Base-by-base conservation (phyloP, 1,140 invertebrate species). In the Cheumatopsyche charites region DNA sequence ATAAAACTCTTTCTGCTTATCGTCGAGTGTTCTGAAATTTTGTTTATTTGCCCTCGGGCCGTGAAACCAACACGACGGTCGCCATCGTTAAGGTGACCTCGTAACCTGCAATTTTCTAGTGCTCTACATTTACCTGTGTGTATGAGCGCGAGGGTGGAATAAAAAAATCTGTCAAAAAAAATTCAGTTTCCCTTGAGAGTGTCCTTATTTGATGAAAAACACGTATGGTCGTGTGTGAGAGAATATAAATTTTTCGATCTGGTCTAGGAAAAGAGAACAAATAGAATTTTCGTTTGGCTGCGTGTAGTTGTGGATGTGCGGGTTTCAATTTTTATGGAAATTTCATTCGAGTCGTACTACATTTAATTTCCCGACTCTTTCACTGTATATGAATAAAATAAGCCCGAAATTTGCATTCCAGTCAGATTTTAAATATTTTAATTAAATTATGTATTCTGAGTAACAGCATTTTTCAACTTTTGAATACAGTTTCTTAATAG, bases 1-100 rank as follows among this genome's bases (percentile, higher is more conserved):
- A 41, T 23, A 63, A 71, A 71, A 58, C 68, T 71, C 66, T 71
- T 52, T 70, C 66, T 63, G 36, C 66, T 74, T 74, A 74, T 74
- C 61, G 67, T 15, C 41, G 65, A 74, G 70, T 67, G 73, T 74
- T 74, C 73, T 74, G 68, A 71, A 71, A 71, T 62, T 71, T 74
- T 74, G 70, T 74, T 74, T 74, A 74, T 71, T 74, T 69, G 65
- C 73, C 70, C 69, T 36, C 25, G 25, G 25, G 73, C 26, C 21
- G 65, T 26, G 17, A 21, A 52, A 15, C 15, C 19, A 9, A 45
- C 49, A 61, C 26, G 71, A n/a, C 7, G 4, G 19, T 25, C 25
- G 36, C 7, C 67, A 47, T 63, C 62, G 70, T 52, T 52, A 71
- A 36, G 11, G 29, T 49, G 65, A 21, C 65, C 65, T 67, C 65